Conservation (phyloP, 2,113 vertebrate genomes). For the Castor canadensis region DNA sequence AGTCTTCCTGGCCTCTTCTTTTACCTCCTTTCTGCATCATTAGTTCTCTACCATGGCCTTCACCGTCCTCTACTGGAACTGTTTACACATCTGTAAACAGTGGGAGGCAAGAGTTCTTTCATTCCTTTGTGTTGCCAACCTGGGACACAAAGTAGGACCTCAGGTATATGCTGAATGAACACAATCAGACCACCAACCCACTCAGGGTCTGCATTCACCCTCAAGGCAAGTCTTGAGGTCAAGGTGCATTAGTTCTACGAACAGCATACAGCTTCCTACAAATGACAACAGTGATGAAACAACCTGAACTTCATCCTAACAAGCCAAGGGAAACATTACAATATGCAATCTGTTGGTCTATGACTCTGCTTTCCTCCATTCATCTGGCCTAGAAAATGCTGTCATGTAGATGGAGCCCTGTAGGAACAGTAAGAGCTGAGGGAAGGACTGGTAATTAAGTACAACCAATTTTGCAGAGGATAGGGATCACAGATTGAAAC, state of each 20-base stretch:
- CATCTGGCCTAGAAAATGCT: not conserved
- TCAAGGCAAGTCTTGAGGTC: not conserved
- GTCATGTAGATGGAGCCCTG: not conserved
- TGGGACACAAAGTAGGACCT: not conserved
- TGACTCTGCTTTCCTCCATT: not conserved
- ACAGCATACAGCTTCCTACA: not conserved
- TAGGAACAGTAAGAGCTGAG: not conserved
- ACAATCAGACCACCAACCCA: not conserved
- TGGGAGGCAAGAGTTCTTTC: not conserved
- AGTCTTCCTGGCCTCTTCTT: not conserved
- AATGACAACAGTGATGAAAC: not conserved
- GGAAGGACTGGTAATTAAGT: not conserved
- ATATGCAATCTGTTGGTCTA: not conserved
- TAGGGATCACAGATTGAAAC: not conserved
- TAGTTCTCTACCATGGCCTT: not conserved
- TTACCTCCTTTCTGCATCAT: not conserved
- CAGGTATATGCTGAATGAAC: not conserved
- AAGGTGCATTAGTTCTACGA: not conserved
- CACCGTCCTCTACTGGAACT: not conserved
- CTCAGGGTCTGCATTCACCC: not conserved
- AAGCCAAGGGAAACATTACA: not conserved
- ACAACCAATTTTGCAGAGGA: not conserved
- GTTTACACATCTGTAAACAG: not conserved
- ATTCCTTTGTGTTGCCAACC: not conserved
- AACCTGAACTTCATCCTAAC: not conserved